Evolutionary conservation across 1,140 invertebrate species (phyloP).

Genomic region (Magallana ariakensis): DNA sequence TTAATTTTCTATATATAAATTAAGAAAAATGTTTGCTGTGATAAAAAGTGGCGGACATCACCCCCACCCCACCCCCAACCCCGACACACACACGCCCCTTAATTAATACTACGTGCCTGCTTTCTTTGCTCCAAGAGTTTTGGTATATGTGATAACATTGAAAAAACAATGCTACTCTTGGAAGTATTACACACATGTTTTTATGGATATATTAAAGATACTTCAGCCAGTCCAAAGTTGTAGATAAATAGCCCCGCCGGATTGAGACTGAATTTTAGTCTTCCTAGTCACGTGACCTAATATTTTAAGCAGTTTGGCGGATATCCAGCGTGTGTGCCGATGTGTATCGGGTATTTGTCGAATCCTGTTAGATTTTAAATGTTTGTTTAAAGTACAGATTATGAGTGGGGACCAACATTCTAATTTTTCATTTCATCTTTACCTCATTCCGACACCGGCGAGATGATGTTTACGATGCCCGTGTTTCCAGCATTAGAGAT

Average conservation of each 20-base stretch:
- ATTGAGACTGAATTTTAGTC: background rate
- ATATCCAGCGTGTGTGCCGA: constrained; percentile 18
- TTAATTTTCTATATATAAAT: too few species aligned
- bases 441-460: background rate
- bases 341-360: constrained; percentile 8
- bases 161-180: too few species aligned
- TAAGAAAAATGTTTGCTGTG: too few species aligned
- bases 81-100: too few species aligned
- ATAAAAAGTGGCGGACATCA: too few species aligned
- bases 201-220: too few species aligned
- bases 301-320: constrained; percentile 29
- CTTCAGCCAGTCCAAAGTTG: too few species aligned
- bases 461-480: background rate
- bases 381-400: constrained; percentile 35
- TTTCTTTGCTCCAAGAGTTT: too few species aligned
- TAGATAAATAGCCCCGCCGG: background rate
- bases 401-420: background rate
- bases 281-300: constrained; percentile 18
- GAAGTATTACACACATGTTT: too few species aligned
- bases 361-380: constrained; percentile 36
- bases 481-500: background rate
- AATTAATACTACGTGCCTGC: too few species aligned
- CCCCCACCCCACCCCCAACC: too few species aligned
- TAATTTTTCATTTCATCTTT: constrained; percentile 26
- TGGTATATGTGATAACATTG: too few species aligned